A percentile compares a stretch with the other conserved stretches of the same genome.
Evolutionary conservation across 2,888 invertebrate genomes (phyloP).

Genomic region (Beris chalybata): DNA sequence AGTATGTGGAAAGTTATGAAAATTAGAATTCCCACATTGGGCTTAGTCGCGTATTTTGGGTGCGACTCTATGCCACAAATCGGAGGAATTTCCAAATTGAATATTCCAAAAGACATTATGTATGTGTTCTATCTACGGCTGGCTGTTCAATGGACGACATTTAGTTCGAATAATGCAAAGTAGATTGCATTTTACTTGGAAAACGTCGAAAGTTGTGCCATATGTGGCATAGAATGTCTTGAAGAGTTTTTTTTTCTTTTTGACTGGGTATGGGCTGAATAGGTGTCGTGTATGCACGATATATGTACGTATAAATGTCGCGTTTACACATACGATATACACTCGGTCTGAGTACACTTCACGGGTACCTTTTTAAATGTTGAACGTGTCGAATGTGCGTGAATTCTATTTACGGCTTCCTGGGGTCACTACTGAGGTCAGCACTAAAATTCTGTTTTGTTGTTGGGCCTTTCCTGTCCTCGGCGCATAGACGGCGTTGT

Average conservation of each 20-base stretch:
- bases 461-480: slow-evolving; percentile 14
- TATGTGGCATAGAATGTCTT: too few species aligned
- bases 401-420: slow-evolving; percentile 38
- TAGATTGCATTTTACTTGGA: slow-evolving; percentile 16
- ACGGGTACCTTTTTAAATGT: slow-evolving; percentile 19
- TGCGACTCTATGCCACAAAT: background rate
- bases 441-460: slow-evolving; percentile 16
- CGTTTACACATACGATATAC: too few species aligned
- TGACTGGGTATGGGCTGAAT: too few species aligned
- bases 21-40: too few species aligned
- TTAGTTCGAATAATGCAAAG: slow-evolving; percentile 16
- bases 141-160: background rate
- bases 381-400: slow-evolving; percentile 31
- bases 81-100: slow-evolving; percentile 16
- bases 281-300: too few species aligned
- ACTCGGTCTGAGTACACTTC: too few species aligned
- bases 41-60: too few species aligned
- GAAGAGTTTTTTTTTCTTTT: too few species aligned
- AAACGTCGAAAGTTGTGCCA: background rate
- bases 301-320: too few species aligned
- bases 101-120: slow-evolving; percentile 14
- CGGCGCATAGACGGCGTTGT: background rate
- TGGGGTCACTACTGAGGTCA: slow-evolving; percentile 35
- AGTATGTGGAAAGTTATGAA: too few species aligned
- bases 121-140: slow-evolving; percentile 6